Evolutionary conservation across 2,797 vertebrate species (phyloP).

Genomic region (Diplodus puntazzo): DNA sequence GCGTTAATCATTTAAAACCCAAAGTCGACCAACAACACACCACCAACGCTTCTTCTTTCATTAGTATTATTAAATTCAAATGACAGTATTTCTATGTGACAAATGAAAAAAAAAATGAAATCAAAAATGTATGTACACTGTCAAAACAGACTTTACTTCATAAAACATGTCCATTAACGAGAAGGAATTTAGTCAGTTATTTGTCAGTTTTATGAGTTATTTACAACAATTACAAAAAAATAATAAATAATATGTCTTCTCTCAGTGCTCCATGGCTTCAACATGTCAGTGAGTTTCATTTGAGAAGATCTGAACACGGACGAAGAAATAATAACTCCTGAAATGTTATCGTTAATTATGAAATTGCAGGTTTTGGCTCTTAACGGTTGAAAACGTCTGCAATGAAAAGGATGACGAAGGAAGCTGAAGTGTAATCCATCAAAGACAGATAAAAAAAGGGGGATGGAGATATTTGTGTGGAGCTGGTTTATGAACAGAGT

Average conservation of each 20-base stretch:
- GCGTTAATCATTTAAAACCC: background rate
- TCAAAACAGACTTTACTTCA: constrained; percentile 58
- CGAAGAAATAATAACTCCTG: constrained; percentile 11
- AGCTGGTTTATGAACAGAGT: constrained; percentile 27
- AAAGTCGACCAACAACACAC: background rate
- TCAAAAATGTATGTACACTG: constrained; percentile 54
- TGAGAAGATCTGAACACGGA: constrained; percentile 23
- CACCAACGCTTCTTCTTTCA: background rate
- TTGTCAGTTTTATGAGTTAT: constrained; percentile 52
- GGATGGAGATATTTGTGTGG: background rate
- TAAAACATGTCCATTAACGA: constrained; percentile 57
- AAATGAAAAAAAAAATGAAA: constrained; percentile 56
- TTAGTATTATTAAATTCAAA: constrained; percentile 13
- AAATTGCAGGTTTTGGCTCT: constrained; percentile 17
- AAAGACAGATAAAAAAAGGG: background rate
- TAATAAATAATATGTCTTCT: constrained; percentile 45
- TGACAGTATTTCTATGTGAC: constrained; percentile 25
- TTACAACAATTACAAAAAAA: constrained; percentile 67
- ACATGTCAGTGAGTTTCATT: constrained; percentile 23
- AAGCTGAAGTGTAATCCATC: constrained; percentile 11
- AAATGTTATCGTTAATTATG: background rate
- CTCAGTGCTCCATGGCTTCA: constrained; percentile 25
- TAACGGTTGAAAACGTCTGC: background rate
- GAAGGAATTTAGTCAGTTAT: constrained; percentile 11
- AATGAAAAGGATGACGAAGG: background rate